These are phyloP conservation scores for Agelas oroides DNA, from an alignment of 37 sponge, comb jelly and placozoan species.

Conservation along the genomic window DNA sequence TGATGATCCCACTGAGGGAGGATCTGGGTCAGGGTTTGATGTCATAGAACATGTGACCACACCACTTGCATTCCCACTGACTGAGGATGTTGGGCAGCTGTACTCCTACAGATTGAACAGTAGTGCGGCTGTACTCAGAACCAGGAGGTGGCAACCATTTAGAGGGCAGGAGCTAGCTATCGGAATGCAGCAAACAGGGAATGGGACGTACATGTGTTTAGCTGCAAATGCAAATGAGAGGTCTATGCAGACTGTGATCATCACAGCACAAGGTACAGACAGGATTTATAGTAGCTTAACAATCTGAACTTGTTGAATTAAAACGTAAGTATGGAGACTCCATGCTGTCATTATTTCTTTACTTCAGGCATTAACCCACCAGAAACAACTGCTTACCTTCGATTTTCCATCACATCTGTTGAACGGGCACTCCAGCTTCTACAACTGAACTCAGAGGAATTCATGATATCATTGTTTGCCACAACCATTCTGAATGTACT, in stretches of 20 bases:
- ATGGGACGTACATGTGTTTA: constrained; percentile 27
- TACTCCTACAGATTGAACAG: constrained; percentile 32
- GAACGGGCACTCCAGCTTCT: not conserved
- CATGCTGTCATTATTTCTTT: too few species aligned
- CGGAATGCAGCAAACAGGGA: constrained; percentile 1
- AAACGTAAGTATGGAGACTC: too few species aligned
- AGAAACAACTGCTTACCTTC: not conserved
- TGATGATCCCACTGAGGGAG: not conserved
- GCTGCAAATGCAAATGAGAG: not conserved
- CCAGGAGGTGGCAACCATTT: not conserved
- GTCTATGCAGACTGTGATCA: too few species aligned
- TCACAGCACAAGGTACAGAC: too few species aligned
- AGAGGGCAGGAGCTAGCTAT: constrained; percentile 9
- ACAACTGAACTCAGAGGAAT: not conserved
- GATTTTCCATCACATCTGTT: not conserved
- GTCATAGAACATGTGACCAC: too few species aligned
- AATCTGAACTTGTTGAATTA: too few species aligned
- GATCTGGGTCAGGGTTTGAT: not conserved
- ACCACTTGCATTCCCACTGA: too few species aligned
- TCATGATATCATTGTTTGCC: not conserved
- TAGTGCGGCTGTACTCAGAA: constrained; percentile 13
- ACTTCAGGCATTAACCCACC: not conserved
- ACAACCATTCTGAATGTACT: not conserved
- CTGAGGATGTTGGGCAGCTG: constrained; percentile 32
- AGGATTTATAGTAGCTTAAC: too few species aligned